phyloP scores from a whole-genome alignment of 2,113 vertebrate genomes.

The Progne subis region DNA sequence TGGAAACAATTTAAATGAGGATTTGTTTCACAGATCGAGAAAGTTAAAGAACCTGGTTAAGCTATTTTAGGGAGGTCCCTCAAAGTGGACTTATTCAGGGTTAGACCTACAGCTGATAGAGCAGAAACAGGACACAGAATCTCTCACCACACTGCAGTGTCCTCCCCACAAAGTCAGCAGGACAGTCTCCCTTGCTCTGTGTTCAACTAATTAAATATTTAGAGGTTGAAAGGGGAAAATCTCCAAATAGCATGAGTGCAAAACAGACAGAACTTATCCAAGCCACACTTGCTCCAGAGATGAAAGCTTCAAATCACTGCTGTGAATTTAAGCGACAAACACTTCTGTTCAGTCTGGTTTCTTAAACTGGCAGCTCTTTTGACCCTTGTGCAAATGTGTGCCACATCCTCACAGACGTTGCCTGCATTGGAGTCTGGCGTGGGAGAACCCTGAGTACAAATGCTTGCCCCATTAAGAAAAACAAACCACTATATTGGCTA shows the following conservation, averaged over 20 bases:
- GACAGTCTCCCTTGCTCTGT: not conserved
- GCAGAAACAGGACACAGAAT: not conserved
- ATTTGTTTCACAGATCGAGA: not conserved
- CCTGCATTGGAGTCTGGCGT: not conserved
- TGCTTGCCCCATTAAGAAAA: not conserved
- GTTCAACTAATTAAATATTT: not conserved
- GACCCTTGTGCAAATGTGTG: rapidly evolving
- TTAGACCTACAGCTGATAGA: not conserved
- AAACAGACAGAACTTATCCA: not conserved
- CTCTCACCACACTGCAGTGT: not conserved
- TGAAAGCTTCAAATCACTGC: not conserved
- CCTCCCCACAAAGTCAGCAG: not conserved
- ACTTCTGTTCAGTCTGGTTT: not conserved
- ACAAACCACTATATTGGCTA: not conserved
- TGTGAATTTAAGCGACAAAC: not conserved
- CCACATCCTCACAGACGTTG: not conserved
- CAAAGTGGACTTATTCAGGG: not conserved
- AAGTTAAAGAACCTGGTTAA: not conserved
- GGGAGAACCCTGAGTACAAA: not conserved
- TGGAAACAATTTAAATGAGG: not conserved
- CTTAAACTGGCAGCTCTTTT: not conserved
- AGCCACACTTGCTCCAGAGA: not conserved
- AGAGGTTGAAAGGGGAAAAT: not conserved
- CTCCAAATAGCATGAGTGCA: not conserved
- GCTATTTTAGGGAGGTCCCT: not conserved